Evolutionary conservation across 2,888 invertebrate species (phyloP).

Genomic region (Andrena chrysosceles): DNA sequence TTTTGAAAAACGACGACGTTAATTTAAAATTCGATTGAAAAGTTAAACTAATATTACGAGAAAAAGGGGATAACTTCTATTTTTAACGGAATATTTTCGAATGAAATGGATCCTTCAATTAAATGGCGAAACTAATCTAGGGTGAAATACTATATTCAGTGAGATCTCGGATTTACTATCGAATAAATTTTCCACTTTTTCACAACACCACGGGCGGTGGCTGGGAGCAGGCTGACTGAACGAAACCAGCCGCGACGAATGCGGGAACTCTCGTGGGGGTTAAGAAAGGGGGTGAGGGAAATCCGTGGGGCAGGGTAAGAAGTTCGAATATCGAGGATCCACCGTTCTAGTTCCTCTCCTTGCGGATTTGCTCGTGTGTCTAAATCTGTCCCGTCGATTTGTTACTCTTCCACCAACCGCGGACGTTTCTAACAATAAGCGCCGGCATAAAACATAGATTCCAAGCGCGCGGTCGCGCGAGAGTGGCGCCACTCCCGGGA

Average conservation of each 20-base stretch:
- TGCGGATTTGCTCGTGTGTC: slow-evolving; percentile 23
- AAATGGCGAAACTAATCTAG: too few relatives aligned
- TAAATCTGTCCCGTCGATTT: slow-evolving; percentile 42
- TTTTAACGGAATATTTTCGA: slow-evolving; percentile 32
- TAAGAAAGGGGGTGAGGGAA: background rate
- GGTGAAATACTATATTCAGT: slow-evolving; percentile 5
- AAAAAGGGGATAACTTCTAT: background rate
- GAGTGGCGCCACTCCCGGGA: slow-evolving; percentile 11
- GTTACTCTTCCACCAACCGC: slow-evolving; percentile 10
- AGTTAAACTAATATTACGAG: background rate
- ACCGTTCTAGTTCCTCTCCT: background rate
- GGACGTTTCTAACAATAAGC: slow-evolving; percentile 42
- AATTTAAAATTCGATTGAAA: slow-evolving; percentile 29
- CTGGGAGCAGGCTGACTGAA: background rate
- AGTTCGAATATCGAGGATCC: slow-evolving; percentile 35
- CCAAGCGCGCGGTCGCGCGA: slow-evolving; percentile 13
- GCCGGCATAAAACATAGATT: slow-evolving; percentile 35
- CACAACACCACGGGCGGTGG: background rate
- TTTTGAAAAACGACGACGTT: slow-evolving; percentile 12
- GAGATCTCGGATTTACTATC: background rate
- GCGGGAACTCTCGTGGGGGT: slow-evolving; percentile 22
- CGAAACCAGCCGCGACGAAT: background rate
- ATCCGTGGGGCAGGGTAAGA: slow-evolving; percentile 4
- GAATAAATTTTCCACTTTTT: slow-evolving; percentile 10
- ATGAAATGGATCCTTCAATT: too few relatives aligned